phyloP scores from a whole-genome alignment of 2,797 vertebrate species.

The Cyprinodon diabolis region DNA sequence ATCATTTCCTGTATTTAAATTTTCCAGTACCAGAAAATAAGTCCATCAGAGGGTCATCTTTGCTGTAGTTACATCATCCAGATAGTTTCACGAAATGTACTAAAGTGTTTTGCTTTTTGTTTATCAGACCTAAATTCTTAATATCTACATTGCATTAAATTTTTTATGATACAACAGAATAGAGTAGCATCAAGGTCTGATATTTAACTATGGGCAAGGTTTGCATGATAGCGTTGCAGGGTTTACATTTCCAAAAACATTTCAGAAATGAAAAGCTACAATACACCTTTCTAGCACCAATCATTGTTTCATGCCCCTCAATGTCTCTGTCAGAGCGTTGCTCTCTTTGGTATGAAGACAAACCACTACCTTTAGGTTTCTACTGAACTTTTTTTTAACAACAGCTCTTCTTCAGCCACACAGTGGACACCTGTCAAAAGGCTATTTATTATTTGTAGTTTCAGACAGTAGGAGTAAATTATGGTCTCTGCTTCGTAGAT shows the following conservation, averaged over 20 bases:
- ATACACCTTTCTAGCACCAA: neutral
- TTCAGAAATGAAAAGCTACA: neutral
- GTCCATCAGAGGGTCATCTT: neutral
- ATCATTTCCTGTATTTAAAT: neutral
- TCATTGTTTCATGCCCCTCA: neutral
- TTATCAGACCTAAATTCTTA: neutral
- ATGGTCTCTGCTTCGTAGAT: conserved; percentile 16
- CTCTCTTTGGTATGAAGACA: neutral
- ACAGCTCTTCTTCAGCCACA: conserved; percentile 23
- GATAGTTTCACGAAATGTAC: neutral
- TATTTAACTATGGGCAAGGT: neutral
- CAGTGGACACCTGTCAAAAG: conserved; percentile 24
- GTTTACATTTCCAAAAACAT: neutral
- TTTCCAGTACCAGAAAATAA: neutral
- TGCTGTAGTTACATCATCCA: neutral
- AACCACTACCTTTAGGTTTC: conserved; percentile 8
- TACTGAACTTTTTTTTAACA: neutral
- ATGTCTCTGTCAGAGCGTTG: neutral
- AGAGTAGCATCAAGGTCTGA: too few relatives aligned
- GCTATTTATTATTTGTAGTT: conserved; percentile 20
- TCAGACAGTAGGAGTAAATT: conserved; percentile 29
- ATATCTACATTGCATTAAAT: neutral
- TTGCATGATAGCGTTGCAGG: neutral
- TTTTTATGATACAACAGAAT: neutral
- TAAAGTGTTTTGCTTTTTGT: neutral